Evolutionary conservation across 2,888 invertebrate species (phyloP).

Genomic region (Catocala sponsa): DNA sequence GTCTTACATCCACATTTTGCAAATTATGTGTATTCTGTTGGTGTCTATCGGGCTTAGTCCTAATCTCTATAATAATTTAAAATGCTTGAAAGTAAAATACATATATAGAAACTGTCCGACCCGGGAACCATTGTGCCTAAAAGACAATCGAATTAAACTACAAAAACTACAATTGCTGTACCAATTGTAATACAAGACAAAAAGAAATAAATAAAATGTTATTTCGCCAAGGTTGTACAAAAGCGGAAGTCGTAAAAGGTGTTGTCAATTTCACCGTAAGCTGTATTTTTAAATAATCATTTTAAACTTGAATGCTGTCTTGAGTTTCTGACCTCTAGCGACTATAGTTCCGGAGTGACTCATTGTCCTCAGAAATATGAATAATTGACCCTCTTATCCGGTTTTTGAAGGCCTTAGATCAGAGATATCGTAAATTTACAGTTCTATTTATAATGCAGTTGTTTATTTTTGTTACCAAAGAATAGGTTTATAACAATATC

Average conservation of each 20-base stretch:
- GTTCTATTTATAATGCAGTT: constrained; percentile 18
- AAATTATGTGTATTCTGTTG: too few species aligned
- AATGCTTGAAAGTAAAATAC: too few species aligned
- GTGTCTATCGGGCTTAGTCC: too few species aligned
- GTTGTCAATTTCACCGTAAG: constrained; percentile 33
- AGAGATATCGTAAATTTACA: neutral
- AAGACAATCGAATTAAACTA: too few species aligned
- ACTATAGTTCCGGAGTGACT: constrained; percentile 47
- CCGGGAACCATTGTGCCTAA: too few species aligned
- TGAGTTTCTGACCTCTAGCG: constrained; percentile 40
- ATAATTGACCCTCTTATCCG: constrained; percentile 20
- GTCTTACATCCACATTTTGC: too few species aligned
- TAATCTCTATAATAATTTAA: too few species aligned
- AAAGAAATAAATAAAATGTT: too few species aligned
- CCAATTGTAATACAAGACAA: too few species aligned
- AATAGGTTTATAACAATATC: neutral
- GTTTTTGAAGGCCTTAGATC: constrained; percentile 27
- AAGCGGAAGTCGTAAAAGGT: constrained; percentile 33
- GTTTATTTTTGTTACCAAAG: neutral
- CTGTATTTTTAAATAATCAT: constrained; percentile 30
- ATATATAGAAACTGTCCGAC: too few species aligned
- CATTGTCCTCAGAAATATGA: constrained; percentile 35
- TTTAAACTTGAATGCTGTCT: constrained; percentile 38
- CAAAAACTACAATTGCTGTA: too few species aligned
- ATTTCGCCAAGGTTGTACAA: constrained; percentile 13